Conservation (phyloP, 1,140 invertebrate genomes). For the Papilio polytes region DNA sequence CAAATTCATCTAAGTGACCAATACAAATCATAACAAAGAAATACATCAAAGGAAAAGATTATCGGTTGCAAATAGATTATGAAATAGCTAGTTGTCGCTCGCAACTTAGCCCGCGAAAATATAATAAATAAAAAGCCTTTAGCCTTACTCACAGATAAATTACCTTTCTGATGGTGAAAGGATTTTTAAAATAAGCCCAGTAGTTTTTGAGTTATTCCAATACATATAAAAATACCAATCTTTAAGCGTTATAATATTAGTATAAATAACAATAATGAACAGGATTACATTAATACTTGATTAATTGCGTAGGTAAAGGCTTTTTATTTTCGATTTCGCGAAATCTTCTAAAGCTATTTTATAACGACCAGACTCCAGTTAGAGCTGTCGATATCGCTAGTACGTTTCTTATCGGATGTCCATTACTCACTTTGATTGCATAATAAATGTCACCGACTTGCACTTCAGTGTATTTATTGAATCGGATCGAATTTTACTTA, state of each 20-base stretch:
- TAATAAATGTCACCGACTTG: slow-evolving; percentile 10
- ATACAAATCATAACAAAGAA: neutral
- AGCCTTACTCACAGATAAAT: too few relatives aligned
- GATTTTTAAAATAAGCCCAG: too few relatives aligned
- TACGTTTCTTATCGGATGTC: neutral
- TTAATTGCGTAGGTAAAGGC: neutral
- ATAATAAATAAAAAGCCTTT: too few relatives aligned
- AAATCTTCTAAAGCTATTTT: neutral
- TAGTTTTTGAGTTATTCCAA: too few relatives aligned
- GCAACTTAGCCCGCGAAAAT: too few relatives aligned
- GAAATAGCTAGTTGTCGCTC: too few relatives aligned
- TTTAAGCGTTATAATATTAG: too few relatives aligned
- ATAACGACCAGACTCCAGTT: neutral
- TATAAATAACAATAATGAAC: too few relatives aligned
- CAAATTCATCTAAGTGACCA: neutral
- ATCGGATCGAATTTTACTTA: neutral
- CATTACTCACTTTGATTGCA: slow-evolving; percentile 21
- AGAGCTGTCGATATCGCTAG: neutral
- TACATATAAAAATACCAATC: too few relatives aligned
- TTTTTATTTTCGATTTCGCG: neutral
- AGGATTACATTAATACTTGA: too few relatives aligned
- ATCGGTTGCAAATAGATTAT: too few relatives aligned
- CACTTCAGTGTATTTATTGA: slow-evolving; percentile 15
- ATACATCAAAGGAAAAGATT: neutral
- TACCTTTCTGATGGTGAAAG: too few relatives aligned